Evolutionary conservation across 1,140 invertebrate species (phyloP).

Genomic region (Tetragonula clypearis): DNA sequence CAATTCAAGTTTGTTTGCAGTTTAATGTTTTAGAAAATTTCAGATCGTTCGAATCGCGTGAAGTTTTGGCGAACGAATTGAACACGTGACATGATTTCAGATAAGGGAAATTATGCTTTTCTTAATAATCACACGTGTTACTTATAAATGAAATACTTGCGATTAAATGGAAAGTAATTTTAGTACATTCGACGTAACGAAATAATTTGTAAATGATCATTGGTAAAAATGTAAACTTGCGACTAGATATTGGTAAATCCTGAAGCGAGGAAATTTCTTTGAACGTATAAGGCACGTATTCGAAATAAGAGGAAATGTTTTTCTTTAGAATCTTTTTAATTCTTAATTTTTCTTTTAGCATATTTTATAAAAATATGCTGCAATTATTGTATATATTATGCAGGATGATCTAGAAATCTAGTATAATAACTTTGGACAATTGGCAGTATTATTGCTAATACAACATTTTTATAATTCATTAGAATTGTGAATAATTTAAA

Average conservation of each 20-base stretch:
- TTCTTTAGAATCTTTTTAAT: not conserved
- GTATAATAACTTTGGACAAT: not conserved
- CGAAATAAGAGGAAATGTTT: not conserved
- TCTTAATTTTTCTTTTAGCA: constrained; percentile 11
- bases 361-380: constrained; percentile 16
- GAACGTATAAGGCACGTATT: not conserved
- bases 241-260: constrained; percentile 13
- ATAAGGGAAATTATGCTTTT: not conserved
- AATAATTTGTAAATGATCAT: constrained; percentile 11
- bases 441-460: constrained; percentile 21
- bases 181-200: not conserved
- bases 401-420: constrained; percentile 11
- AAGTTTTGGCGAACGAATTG: not conserved
- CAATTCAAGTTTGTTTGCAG: constrained; percentile 22
- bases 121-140: not conserved
- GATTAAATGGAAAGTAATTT: constrained; percentile 12
- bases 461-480: not conserved
- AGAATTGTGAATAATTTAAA: not conserved
- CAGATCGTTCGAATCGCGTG: not conserved
- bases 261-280: not conserved
- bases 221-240: not conserved
- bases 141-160: not conserved
- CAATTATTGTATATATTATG: not conserved
- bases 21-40: constrained; percentile 15
- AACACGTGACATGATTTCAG: not conserved